Percentiles rank a stretch among this genome's conserved stretches.
Evolutionary conservation across 2,888 invertebrate genomes (phyloP).

Genomic region (Zaprionus lineosus): DNA sequence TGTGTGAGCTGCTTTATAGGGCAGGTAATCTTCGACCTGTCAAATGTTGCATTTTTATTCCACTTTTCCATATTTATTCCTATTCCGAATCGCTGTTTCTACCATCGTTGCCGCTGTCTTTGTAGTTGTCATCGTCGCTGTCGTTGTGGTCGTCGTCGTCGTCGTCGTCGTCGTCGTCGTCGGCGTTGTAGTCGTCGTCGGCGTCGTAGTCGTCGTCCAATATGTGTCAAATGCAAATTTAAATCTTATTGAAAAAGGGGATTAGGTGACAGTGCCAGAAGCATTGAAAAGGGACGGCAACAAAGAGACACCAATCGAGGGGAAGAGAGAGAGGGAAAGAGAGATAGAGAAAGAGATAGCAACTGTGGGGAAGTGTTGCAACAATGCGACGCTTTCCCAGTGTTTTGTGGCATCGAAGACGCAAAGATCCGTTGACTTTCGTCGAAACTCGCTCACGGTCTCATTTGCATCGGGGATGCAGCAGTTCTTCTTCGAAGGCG

Average conservation of each 20-base stretch:
- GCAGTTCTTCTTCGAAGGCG: background rate
- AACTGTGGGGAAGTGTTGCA: constrained; percentile 18
- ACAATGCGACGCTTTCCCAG: constrained; percentile 39
- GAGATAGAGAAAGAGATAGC: background rate
- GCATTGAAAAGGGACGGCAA: no score
- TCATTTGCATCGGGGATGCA: constrained; percentile 46
- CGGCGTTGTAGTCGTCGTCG: constrained; percentile 12
- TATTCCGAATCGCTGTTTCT: constrained; percentile 44
- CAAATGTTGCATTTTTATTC: constrained; percentile 56
- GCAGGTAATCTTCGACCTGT: constrained; percentile 54
- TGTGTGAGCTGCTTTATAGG: constrained; percentile 32
- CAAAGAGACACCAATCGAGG: no score
- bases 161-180: constrained; percentile 1
- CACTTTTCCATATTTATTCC: constrained; percentile 44
- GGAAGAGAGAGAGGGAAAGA: background rate
- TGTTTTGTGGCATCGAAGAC: constrained; percentile 48
- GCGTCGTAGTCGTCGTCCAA: constrained; percentile 69
- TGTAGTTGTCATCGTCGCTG: constrained; percentile 9
- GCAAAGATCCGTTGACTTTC: constrained; percentile 34
- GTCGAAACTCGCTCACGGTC: constrained; percentile 37
- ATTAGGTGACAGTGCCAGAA: constrained; percentile 77
- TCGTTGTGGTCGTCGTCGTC: constrained; percentile 5
- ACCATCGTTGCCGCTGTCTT: constrained; percentile 6
- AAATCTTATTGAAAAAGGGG: constrained; percentile 79
- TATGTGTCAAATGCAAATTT: constrained; percentile 79